These are phyloP conservation scores for Peromyscus polionotus DNA, from an alignment of 2,113 vertebrate species.

Conservation along the genomic window DNA sequence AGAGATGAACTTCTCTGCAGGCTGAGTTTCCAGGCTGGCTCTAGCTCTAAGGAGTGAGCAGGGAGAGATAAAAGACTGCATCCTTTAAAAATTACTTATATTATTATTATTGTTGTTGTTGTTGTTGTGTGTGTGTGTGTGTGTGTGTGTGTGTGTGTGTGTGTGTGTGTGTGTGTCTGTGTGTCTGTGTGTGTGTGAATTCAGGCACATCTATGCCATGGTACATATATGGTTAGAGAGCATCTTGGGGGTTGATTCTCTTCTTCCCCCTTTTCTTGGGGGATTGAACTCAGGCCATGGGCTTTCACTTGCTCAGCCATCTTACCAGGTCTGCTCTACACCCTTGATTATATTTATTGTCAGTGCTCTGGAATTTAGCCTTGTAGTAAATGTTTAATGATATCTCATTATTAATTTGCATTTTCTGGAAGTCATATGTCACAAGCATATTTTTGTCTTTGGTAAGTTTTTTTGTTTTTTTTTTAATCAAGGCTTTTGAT, in stretches of 20 bases:
- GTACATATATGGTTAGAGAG: neutral
- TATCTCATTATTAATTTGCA: neutral
- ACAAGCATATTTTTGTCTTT: neutral
- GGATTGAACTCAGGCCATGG: neutral
- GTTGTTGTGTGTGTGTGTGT: neutral
- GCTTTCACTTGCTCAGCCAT: neutral
- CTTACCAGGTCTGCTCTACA: neutral
- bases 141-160: neutral
- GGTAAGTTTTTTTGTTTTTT: neutral
- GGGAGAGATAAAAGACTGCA: neutral
- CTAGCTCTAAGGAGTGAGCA: neutral
- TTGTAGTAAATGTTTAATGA: neutral
- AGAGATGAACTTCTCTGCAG: neutral
- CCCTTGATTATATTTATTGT: neutral
- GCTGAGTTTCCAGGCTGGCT: neutral
- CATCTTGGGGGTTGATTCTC: neutral
- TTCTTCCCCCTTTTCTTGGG: neutral
- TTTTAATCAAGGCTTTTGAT: neutral
- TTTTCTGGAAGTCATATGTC: neutral
- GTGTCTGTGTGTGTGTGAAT: neutral
- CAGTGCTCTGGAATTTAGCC: neutral
- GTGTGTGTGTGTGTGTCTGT: neutral
- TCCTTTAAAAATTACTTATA: neutral
- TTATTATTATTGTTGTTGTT: neutral
- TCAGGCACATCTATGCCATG: neutral